Percentiles rank a stretch among this genome's conserved stretches.
Evolutionary conservation across 2,888 invertebrate genomes (phyloP).

Genomic region (Horisme vitalbata): DNA sequence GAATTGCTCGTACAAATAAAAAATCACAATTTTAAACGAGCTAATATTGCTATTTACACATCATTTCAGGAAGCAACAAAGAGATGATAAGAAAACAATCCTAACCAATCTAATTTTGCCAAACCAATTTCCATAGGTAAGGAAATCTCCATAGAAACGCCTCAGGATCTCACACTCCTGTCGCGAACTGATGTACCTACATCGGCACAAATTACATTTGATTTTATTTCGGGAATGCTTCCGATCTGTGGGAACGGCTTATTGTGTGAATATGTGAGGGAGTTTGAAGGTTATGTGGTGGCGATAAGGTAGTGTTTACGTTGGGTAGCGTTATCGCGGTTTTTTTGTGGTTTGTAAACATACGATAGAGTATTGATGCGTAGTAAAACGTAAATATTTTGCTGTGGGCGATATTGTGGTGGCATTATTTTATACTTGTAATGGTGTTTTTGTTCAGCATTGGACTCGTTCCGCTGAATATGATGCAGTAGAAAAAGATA

Average conservation of each 20-base stretch:
- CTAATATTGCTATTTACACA: too few species aligned
- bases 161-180: constrained; percentile 26
- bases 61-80: too few species aligned
- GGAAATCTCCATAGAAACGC: constrained; percentile 47
- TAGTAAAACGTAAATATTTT: not conserved
- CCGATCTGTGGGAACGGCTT: constrained; percentile 46
- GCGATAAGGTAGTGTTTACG: constrained; percentile 23
- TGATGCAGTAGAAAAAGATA: too few species aligned
- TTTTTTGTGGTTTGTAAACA: constrained; percentile 44
- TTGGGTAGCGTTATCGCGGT: not conserved
- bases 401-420: not conserved
- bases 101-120: constrained; percentile 61
- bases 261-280: constrained; percentile 1
- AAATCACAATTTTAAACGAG: too few species aligned
- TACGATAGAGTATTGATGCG: constrained; percentile 37
- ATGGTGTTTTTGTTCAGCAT: too few species aligned
- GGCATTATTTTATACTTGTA: too few species aligned
- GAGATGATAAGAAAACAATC: constrained; percentile 41
- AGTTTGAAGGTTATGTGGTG: constrained; percentile 6
- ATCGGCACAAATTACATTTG: constrained; percentile 70
- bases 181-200: constrained; percentile 67
- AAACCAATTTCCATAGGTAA: constrained; percentile 53
- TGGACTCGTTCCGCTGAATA: too few species aligned
- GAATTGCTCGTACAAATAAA: too few species aligned
- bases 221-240: constrained; percentile 79